phyloP scores from a whole-genome alignment of 2,113 vertebrate species.

The Anarrhichthys ocellatus region DNA sequence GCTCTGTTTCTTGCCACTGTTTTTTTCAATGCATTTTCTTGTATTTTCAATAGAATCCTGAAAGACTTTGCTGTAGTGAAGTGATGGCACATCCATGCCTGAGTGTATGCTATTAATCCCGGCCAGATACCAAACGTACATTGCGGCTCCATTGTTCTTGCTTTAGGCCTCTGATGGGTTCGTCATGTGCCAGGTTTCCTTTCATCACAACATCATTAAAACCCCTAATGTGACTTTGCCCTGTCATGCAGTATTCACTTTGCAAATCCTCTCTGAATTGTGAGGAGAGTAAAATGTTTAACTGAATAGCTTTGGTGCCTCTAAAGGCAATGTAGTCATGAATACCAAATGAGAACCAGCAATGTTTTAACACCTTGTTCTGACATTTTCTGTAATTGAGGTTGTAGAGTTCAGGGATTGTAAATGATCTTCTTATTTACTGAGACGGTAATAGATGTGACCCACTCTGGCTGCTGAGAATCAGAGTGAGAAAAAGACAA shows the following conservation, averaged over 20 bases:
- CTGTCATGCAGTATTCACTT: constrained; percentile 36
- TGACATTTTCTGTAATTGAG: constrained; percentile 63
- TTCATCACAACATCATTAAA: constrained; percentile 63
- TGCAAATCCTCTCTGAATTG: constrained; percentile 36
- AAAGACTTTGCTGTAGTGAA: not conserved
- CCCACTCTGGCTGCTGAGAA: constrained; percentile 8
- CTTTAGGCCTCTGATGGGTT: constrained; percentile 21
- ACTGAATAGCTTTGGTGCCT: constrained; percentile 24
- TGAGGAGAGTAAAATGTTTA: constrained; percentile 20
- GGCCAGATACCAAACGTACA: not conserved
- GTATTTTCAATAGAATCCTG: not conserved
- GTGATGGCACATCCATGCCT: not conserved
- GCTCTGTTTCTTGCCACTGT: not conserved
- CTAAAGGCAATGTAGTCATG: constrained; percentile 37
- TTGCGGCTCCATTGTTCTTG: constrained; percentile 14
- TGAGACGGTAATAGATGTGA: constrained; percentile 37
- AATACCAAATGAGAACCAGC: constrained; percentile 37
- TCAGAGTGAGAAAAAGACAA: not conserved
- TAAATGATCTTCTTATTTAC: constrained; percentile 47
- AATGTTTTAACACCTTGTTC: constrained; percentile 19
- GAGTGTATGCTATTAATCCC: not conserved
- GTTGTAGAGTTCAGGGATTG: constrained; percentile 18
- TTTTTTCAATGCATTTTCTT: not conserved
- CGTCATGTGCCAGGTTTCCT: constrained; percentile 30
- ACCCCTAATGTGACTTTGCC: constrained; percentile 50